These are phyloP conservation scores for Vesta saturnalis DNA, from an alignment of 2,888 invertebrate species.

Conservation along the genomic window DNA sequence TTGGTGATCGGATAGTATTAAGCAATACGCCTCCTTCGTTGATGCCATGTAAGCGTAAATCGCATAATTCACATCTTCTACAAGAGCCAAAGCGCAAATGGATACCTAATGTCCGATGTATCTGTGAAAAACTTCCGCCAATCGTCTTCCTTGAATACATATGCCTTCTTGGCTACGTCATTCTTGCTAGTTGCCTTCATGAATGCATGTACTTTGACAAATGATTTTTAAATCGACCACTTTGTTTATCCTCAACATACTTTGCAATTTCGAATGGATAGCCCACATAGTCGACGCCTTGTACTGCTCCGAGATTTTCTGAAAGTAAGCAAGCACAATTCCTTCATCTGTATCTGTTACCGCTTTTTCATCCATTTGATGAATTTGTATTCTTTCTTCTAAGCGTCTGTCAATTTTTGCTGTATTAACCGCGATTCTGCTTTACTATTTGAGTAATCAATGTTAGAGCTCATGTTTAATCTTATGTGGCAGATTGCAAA, in stretches of 20 bases:
- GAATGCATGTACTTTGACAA: not conserved
- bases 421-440: not conserved
- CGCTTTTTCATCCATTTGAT: not conserved
- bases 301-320: no score
- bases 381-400: not conserved
- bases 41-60: no score
- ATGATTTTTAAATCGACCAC: not conserved
- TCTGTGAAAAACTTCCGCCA: no score
- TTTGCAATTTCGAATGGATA: no score
- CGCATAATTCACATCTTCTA: no score
- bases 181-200: no score
- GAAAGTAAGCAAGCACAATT: not conserved
- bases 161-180: no score
- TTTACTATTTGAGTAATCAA: not conserved
- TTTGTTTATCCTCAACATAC: no score
- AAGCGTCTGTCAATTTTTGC: not conserved
- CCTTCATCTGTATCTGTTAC: not conserved
- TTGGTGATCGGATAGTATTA: not conserved
- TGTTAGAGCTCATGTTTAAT: not conserved
- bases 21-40: not conserved
- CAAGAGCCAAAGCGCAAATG: not conserved
- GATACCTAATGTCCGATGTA: no score
- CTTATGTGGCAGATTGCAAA: not conserved
- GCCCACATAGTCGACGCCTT: no score
- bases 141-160: no score